Percentiles rank a stretch among this genome's conserved stretches.
phyloP scores from a whole-genome alignment of 92 coral and sea anemone species.

The Epizoanthus rinbou region DNA sequence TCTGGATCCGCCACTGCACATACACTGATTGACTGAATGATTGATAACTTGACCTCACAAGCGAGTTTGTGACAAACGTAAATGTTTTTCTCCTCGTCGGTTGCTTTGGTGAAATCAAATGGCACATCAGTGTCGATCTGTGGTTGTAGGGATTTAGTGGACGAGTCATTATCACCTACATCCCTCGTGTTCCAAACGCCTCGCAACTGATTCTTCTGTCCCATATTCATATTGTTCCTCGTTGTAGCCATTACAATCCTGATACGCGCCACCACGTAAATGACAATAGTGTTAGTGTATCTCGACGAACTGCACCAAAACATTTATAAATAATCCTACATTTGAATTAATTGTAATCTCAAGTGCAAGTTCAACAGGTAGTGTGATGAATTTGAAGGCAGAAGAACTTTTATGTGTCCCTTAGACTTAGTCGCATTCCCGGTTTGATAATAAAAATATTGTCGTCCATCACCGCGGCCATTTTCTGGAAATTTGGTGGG shows the following conservation, averaged over 20 bases:
- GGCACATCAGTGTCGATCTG: neutral
- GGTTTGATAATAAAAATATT: no score
- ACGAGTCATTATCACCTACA: neutral
- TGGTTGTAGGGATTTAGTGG: neutral
- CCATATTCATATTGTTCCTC: neutral
- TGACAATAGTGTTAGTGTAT: neutral
- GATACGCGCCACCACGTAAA: neutral
- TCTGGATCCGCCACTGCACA: no score
- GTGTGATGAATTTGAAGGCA: no score
- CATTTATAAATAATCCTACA: neutral
- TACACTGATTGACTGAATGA: no score
- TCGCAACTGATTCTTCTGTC: neutral
- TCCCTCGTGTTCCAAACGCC: neutral
- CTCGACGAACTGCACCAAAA: neutral
- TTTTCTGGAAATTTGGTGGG: no score
- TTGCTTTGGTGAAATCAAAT: constrained; percentile 47
- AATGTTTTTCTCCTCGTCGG: constrained; percentile 76
- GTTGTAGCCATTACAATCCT: constrained; percentile 28
- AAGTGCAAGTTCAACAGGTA: no score
- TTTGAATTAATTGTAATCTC: no score
- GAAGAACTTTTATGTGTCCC: no score
- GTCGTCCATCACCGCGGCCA: no score
- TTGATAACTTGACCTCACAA: constrained; percentile 62
- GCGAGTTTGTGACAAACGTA: constrained; percentile 76
- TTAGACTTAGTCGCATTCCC: no score